Evolutionary conservation across 2,113 vertebrate genomes (phyloP).

Genomic region (Phoenicopterus ruber): DNA sequence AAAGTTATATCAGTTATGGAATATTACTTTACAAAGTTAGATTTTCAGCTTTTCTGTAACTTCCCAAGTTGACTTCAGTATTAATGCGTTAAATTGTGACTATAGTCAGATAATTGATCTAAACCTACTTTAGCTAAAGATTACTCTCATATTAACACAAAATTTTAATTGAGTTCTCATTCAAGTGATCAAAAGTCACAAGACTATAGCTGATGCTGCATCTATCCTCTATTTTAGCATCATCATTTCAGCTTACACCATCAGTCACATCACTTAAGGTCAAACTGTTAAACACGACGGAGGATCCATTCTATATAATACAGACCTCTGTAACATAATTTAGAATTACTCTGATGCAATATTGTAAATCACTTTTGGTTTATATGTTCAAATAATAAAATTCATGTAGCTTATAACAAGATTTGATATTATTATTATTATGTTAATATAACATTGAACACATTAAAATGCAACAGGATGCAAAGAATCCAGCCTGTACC

Average conservation of each 20-base stretch:
- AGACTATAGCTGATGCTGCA: background rate
- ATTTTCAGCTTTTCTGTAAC: background rate
- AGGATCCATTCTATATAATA: background rate
- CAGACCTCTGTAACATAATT: background rate
- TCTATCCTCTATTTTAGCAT: background rate
- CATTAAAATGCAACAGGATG: background rate
- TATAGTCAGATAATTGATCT: background rate
- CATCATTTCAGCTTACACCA: background rate
- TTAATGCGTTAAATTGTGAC: background rate
- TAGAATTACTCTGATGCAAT: background rate
- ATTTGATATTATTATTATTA: constrained; percentile 3
- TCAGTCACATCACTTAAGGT: background rate
- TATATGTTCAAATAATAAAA: constrained; percentile 11
- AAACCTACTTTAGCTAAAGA: background rate
- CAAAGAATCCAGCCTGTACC: background rate
- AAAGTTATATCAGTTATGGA: background rate
- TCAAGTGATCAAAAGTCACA: background rate
- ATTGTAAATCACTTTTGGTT: background rate
- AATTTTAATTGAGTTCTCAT: background rate
- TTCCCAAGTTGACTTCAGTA: background rate
- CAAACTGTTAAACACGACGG: background rate
- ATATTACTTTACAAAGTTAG: background rate
- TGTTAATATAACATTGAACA: background rate
- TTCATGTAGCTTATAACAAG: constrained; percentile 5
- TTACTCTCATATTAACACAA: background rate